Conservation (phyloP, 2,888 invertebrate genomes). For the Allolobophora icterica region DNA sequence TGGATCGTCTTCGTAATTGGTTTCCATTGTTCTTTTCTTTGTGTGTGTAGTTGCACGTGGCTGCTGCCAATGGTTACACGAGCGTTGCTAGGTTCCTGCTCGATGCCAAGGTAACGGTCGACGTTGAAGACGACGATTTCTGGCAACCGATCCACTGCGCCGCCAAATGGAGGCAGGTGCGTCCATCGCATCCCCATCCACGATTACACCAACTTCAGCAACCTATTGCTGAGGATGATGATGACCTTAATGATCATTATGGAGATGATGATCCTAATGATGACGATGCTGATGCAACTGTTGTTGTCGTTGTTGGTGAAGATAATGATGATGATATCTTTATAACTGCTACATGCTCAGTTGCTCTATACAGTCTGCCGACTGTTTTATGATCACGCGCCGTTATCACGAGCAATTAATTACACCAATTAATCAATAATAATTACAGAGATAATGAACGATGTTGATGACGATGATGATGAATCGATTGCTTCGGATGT, state of each 20-base stretch:
- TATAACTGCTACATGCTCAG: too few relatives aligned
- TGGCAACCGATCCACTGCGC: constrained; percentile 99
- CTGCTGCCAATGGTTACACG: constrained; percentile 94
- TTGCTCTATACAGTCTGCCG: too few relatives aligned
- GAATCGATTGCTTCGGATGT: too few relatives aligned
- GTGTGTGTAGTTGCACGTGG: constrained; percentile 83
- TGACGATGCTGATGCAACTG: too few relatives aligned
- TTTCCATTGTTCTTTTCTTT: not conserved
- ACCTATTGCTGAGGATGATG: too few relatives aligned
- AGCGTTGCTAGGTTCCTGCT: constrained; percentile 92
- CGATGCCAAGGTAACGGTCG: constrained; percentile 83
- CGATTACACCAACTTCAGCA: not conserved
- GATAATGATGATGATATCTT: too few relatives aligned
- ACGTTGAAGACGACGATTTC: constrained; percentile 88
- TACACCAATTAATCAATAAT: not conserved
- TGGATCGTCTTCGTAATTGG: not conserved
- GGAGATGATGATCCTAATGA: too few relatives aligned
- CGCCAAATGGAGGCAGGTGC: constrained; percentile 97
- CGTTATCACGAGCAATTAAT: too few relatives aligned
- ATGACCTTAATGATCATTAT: too few relatives aligned
- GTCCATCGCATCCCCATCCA: not conserved
- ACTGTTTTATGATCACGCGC: too few relatives aligned
- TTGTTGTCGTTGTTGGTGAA: too few relatives aligned
- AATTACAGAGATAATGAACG: not conserved
- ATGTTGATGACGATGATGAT: too few relatives aligned